Conservation (phyloP, 2,888 invertebrate genomes). For the Acleris laterana region DNA sequence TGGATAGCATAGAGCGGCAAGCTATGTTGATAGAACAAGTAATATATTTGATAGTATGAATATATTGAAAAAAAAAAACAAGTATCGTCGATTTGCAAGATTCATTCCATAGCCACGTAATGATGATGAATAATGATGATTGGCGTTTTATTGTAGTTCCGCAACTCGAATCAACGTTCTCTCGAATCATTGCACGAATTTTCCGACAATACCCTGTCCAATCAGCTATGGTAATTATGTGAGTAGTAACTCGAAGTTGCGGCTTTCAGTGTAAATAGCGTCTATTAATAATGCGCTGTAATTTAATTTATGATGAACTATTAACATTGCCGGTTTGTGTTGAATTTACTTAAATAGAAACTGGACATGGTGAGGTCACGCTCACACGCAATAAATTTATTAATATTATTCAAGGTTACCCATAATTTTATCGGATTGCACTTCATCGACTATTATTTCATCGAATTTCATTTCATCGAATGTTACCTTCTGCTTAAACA, state of each 20-base stretch:
- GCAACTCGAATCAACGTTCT: conserved; percentile 15
- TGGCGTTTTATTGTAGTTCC: conserved; percentile 24
- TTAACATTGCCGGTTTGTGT: conserved; percentile 7
- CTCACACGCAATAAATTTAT: background rate
- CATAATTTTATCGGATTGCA: too few species aligned
- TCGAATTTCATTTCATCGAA: too few species aligned
- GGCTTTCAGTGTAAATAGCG: conserved; percentile 46
- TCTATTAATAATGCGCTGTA: conserved; percentile 17
- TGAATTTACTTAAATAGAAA: background rate
- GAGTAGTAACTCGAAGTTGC: conserved; percentile 51
- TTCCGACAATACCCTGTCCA: conserved; percentile 61
- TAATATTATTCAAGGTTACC: too few species aligned
- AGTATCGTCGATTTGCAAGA: too few species aligned
- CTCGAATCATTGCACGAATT: conserved; percentile 46
- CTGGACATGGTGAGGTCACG: background rate
- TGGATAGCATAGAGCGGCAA: too few species aligned
- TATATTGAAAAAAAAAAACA: too few species aligned
- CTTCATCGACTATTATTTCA: too few species aligned
- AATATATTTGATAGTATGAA: too few species aligned
- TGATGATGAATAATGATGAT: background rate
- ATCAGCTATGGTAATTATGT: conserved; percentile 78
- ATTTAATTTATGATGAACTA: conserved; percentile 5
- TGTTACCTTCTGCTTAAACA: too few species aligned
- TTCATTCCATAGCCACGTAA: too few species aligned
- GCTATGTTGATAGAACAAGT: too few species aligned